phyloP scores from a whole-genome alignment of 2,113 vertebrate genomes.

The Pygathrix nemaeus region DNA sequence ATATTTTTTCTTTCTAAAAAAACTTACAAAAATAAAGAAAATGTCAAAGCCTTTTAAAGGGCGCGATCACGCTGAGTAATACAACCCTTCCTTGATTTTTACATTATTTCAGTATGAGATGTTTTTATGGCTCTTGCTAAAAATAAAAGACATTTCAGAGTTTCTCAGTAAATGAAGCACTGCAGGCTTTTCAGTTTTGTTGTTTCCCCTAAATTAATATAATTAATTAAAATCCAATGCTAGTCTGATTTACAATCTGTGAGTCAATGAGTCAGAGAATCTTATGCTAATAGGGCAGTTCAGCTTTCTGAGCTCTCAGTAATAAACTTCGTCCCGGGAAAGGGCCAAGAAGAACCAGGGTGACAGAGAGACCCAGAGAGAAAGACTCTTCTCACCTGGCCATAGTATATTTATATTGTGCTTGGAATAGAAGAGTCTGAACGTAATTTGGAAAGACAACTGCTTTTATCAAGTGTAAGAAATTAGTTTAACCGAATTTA shows the following conservation, averaged over 20 bases:
- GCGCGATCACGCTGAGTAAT: constrained; percentile 84
- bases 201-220: constrained; percentile 81
- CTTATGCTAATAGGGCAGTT: constrained; percentile 63
- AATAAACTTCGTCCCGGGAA: background rate
- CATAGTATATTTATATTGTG: background rate
- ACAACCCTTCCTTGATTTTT: constrained; percentile 83
- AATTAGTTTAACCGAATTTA: constrained; percentile 69
- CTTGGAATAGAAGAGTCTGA: background rate
- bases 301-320: constrained; percentile 43
- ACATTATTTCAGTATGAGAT: constrained; percentile 84
- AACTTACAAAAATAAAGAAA: constrained; percentile 81
- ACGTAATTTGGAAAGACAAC: constrained; percentile 66
- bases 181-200: constrained; percentile 74
- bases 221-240: constrained; percentile 79
- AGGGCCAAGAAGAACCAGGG: background rate
- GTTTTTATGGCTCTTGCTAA: constrained; percentile 84
- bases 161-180: constrained; percentile 80
- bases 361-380: background rate
- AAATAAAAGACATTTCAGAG: constrained; percentile 86
- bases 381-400: background rate
- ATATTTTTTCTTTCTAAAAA: constrained; percentile 76
- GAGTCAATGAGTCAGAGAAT: constrained; percentile 71
- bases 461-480: constrained; percentile 75
- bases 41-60: constrained; percentile 84
- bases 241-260: constrained; percentile 65